Conservation (phyloP, 2,888 invertebrate genomes). For the Nowickia ferox region DNA sequence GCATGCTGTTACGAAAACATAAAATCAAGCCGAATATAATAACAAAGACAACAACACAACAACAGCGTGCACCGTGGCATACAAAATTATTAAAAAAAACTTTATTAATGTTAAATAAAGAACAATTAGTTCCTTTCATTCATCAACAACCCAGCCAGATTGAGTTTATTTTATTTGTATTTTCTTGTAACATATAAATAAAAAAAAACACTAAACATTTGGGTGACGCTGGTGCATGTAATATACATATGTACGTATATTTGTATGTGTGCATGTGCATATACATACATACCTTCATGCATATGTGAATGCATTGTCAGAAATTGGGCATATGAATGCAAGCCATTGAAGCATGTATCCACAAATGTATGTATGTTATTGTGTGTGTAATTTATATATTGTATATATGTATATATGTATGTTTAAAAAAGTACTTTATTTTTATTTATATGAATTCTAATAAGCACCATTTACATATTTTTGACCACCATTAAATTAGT, state of each 20-base stretch:
- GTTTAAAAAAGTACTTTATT: not conserved
- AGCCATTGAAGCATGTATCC: not conserved
- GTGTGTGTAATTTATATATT: no score
- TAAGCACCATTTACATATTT: conserved; percentile 53
- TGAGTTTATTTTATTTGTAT: not conserved
- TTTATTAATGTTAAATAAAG: conserved; percentile 67
- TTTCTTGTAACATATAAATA: not conserved
- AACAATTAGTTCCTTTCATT: conserved; percentile 65
- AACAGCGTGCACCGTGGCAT: conserved; percentile 9
- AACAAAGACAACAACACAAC: conserved; percentile 9
- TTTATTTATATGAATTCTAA: not conserved
- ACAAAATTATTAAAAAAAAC: conserved; percentile 40
- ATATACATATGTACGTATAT: not conserved
- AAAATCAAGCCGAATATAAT: conserved; percentile 21
- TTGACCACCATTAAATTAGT: conserved; percentile 51
- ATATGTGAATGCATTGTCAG: not conserved
- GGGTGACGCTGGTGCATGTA: conserved; percentile 12
- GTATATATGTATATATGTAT: not conserved
- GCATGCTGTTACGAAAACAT: conserved; percentile 43
- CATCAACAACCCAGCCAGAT: conserved; percentile 30
- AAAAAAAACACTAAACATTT: not conserved
- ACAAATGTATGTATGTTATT: not conserved
- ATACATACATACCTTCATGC: not conserved
- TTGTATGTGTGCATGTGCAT: not conserved
- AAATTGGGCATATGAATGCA: not conserved